Conservation (phyloP, 2,888 invertebrate genomes). For the Drosophila gaucha region DNA sequence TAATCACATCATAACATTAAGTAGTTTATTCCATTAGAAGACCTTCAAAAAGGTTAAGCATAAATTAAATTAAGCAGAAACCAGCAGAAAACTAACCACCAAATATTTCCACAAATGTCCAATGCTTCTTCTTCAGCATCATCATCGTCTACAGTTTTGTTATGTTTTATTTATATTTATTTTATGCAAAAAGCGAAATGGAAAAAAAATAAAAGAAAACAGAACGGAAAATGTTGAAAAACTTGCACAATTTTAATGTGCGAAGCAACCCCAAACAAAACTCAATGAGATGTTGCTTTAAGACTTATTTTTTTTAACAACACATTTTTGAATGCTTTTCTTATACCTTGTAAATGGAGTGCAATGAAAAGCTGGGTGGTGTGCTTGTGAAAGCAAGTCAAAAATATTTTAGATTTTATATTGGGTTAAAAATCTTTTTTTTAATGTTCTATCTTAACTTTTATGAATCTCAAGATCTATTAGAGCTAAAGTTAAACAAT, state of each 20-base stretch:
- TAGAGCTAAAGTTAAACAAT: no score
- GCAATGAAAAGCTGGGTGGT: fast-evolving
- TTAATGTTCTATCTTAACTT: background rate
- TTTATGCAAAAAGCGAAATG: conserved; percentile 60
- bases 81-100: conserved; percentile 53
- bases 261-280: conserved; percentile 24
- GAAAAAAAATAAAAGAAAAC: conserved; percentile 30
- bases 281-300: conserved; percentile 5
- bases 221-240: conserved; percentile 49
- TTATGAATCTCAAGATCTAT: no score
- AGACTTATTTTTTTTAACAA: no score
- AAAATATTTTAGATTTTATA: background rate
- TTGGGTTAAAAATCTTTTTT: background rate
- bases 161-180: conserved; percentile 71
- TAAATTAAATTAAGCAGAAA: conserved; percentile 68
- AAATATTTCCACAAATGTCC: conserved; percentile 59
- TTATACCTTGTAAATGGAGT: conserved; percentile 12
- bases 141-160: conserved; percentile 26
- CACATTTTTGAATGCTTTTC: conserved; percentile 23
- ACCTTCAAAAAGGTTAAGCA: conserved; percentile 61
- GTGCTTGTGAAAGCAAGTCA: no score
- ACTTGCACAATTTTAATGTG: conserved; percentile 53
- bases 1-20: conserved; percentile 69
- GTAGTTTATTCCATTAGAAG: conserved; percentile 58
- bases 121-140: conserved; percentile 6